Conservation (phyloP, 2,113 vertebrate genomes). For the Campylomormyrus tamandua region DNA sequence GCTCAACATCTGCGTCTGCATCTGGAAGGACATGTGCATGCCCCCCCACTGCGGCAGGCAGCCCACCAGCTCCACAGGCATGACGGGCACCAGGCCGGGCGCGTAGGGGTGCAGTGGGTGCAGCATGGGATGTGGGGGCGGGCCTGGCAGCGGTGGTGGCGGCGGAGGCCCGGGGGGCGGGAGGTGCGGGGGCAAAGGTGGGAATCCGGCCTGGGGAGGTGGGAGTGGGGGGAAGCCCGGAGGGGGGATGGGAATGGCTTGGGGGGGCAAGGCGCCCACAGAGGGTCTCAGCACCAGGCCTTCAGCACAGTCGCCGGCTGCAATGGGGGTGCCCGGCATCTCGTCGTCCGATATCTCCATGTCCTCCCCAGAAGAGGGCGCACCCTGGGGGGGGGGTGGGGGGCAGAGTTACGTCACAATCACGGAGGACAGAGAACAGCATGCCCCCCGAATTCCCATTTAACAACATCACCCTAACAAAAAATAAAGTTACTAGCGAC, state of each 20-base stretch:
- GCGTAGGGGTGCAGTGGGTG: conserved; percentile 22
- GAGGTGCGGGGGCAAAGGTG: conserved; percentile 38
- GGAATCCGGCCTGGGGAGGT: conserved; percentile 49
- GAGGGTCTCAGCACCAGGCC: conserved; percentile 70
- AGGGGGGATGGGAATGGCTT: conserved; percentile 60
- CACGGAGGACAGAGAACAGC: neutral
- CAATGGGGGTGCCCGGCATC: conserved; percentile 58
- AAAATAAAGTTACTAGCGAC: neutral
- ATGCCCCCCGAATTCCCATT: neutral
- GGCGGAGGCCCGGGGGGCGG: conserved; percentile 45
- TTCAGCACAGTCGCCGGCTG: conserved; percentile 66
- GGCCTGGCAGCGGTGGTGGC: conserved; percentile 35
- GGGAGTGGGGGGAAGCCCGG: conserved; percentile 67
- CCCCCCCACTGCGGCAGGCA: conserved; percentile 87
- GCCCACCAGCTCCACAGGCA: conserved; percentile 90
- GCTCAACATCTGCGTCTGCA: conserved; percentile 98
- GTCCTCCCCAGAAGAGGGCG: conserved; percentile 66
- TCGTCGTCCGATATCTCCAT: conserved; percentile 67
- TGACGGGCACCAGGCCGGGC: conserved; percentile 72
- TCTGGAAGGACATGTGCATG: conserved; percentile 97
- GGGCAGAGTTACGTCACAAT: neutral
- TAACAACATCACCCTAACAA: too few species aligned
- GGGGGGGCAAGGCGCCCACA: conserved; percentile 57
- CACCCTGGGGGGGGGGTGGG: conserved; percentile 52
- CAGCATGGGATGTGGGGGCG: conserved; percentile 56